Conservation (phyloP, 2,888 invertebrate species). For the Zaprionus bogoriensis region DNA sequence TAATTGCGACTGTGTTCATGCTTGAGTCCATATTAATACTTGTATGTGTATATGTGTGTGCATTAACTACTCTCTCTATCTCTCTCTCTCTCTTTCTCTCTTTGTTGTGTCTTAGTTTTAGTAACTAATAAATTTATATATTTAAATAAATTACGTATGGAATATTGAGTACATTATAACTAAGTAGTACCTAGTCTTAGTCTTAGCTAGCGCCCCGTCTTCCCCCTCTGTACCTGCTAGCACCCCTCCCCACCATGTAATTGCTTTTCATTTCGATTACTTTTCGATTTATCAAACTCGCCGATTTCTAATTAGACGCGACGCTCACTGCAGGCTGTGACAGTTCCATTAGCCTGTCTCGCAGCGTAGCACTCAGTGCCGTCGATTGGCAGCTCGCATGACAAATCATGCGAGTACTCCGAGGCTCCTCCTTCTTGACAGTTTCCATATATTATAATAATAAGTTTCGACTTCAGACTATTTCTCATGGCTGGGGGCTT, state of each 20-base stretch:
- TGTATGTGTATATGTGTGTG: too few relatives aligned
- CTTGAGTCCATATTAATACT: conserved; percentile 23
- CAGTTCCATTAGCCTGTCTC: conserved; percentile 5
- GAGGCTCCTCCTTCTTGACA: too few relatives aligned
- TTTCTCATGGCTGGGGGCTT: conserved; percentile 8
- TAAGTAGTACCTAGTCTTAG: conserved; percentile 17
- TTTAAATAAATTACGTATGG: too few relatives aligned
- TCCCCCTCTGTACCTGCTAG: neutral
- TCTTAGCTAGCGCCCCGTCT: neutral
- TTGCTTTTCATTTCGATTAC: conserved; percentile 4
- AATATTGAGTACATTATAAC: too few relatives aligned
- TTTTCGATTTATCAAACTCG: conserved; percentile 12
- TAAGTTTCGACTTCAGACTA: conserved; percentile 1
- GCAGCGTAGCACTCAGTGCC: neutral
- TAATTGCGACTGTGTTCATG: conserved; percentile 20
- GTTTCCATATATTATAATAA: neutral
- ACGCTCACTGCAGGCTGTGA: conserved; percentile 1
- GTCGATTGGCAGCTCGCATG: conserved; percentile 47
- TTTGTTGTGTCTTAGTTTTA: neutral
- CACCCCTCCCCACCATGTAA: neutral
- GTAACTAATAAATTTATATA: too few relatives aligned
- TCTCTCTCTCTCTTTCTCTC: neutral
- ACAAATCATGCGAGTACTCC: conserved; percentile 65
- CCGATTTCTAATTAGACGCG: conserved; percentile 50
- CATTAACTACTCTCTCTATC: too few relatives aligned